These are phyloP conservation scores for Agrenia bidenticulata DNA, from an alignment of 2,888 invertebrate species.

Conservation along the genomic window DNA sequence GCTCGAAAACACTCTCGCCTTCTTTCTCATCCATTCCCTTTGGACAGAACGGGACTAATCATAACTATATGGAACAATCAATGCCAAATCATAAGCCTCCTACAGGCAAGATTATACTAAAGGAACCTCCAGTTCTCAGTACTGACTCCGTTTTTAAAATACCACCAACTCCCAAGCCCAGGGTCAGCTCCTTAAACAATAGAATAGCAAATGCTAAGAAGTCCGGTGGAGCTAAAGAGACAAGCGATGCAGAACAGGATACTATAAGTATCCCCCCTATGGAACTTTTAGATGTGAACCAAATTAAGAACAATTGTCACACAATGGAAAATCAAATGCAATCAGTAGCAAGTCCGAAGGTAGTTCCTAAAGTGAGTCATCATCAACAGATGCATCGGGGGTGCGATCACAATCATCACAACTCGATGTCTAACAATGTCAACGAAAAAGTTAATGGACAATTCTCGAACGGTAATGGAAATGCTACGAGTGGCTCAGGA, in stretches of 20 bases:
- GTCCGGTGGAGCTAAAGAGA: constrained; percentile 33
- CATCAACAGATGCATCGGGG: constrained; percentile 19
- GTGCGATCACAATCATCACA: constrained; percentile 46
- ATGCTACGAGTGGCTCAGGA: constrained; percentile 13
- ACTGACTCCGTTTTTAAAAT: constrained; percentile 51
- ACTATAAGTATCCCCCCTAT: constrained; percentile 51
- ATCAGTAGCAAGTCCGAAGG: constrained; percentile 27
- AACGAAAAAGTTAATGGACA: constrained; percentile 15
- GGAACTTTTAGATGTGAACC: constrained; percentile 51
- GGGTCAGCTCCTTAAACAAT: constrained; percentile 17
- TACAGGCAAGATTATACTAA: constrained; percentile 24
- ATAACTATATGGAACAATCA: constrained; percentile 4
- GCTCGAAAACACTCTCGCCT: background rate
- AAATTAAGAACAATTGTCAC: constrained; percentile 42
- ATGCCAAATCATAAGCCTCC: constrained; percentile 35
- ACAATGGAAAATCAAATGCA: constrained; percentile 27
- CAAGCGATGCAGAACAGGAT: constrained; percentile 51
- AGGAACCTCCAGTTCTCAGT: constrained; percentile 46
- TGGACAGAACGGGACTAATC: background rate
- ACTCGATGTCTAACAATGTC: constrained; percentile 12
- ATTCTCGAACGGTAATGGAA: constrained; percentile 27
- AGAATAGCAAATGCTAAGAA: constrained; percentile 18
- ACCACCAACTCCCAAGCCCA: constrained; percentile 26
- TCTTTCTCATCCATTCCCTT: background rate
- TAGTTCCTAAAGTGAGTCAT: constrained; percentile 17